Conservation (phyloP, 2,797 vertebrate species). For the Falco rusticolus region DNA sequence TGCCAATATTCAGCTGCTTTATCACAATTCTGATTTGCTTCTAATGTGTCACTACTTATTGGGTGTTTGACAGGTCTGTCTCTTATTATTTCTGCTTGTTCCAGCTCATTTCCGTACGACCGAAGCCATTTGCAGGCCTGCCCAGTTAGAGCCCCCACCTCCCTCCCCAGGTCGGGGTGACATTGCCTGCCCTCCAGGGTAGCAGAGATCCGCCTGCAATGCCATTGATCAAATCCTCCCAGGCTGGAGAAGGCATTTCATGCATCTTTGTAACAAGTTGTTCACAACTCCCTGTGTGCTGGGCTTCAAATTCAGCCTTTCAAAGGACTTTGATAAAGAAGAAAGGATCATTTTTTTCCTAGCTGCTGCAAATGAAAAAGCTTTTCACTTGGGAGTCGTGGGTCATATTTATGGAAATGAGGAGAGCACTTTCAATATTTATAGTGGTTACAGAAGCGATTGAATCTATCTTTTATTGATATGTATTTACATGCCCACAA, state of each 20-base stretch:
- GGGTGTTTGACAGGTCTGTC: neutral
- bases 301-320: conserved; percentile 36
- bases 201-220: neutral
- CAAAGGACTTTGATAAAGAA: conserved; percentile 34
- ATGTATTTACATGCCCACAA: conserved; percentile 52
- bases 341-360: conserved; percentile 9
- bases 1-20: neutral
- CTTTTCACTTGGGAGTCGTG: conserved; percentile 40
- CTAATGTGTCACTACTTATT: neutral
- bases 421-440: conserved; percentile 48
- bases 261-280: conserved; percentile 14
- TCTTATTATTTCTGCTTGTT: neutral
- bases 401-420: conserved; percentile 61
- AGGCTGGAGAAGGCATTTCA: neutral
- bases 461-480: conserved; percentile 64
- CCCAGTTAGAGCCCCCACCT: neutral
- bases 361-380: conserved; percentile 53
- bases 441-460: conserved; percentile 16
- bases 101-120: neutral
- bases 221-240: neutral
- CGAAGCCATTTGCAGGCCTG: neutral
- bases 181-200: neutral
- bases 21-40: neutral
- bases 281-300: neutral
- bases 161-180: neutral